Percentiles rank a stretch among this genome's conserved stretches.
Conservation (phyloP, 2,888 invertebrate species). For the Conops quadrifasciatus region DNA sequence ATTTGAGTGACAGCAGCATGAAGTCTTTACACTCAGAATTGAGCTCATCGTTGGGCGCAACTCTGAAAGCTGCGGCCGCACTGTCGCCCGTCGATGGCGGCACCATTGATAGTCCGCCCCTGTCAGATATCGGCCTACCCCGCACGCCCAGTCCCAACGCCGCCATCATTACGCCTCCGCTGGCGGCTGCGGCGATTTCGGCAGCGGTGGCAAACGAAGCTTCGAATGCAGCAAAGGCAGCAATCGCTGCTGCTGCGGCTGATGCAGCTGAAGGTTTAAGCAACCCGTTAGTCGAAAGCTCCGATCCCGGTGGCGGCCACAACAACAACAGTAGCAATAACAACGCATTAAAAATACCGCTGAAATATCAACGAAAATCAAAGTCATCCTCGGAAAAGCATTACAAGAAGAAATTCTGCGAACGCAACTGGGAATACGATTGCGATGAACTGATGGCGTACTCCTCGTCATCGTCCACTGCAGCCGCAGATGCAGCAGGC, state of each 20-base stretch:
- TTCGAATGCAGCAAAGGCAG: not conserved
- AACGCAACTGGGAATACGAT: constrained; percentile 74
- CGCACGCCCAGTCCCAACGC: constrained; percentile 64
- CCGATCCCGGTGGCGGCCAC: not conserved
- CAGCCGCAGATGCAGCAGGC: constrained; percentile 59
- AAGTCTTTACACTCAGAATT: constrained; percentile 52
- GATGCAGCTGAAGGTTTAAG: not conserved
- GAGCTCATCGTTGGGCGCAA: constrained; percentile 45
- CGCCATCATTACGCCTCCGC: constrained; percentile 59
- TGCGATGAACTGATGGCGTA: constrained; percentile 58
- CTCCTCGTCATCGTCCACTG: constrained; percentile 51
- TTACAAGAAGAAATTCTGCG: constrained; percentile 87
- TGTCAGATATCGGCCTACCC: constrained; percentile 64
- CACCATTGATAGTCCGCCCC: constrained; percentile 67
- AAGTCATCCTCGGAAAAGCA: constrained; percentile 69
- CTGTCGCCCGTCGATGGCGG: constrained; percentile 61
- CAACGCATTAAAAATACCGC: constrained; percentile 66
- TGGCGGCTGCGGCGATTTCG: constrained; percentile 46
- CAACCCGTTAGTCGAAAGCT: not conserved
- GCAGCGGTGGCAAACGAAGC: not conserved
- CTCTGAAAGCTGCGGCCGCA: constrained; percentile 47
- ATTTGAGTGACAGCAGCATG: constrained; percentile 60
- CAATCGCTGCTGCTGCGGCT: not conserved
- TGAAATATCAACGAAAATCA: constrained; percentile 71
- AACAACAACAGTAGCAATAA: constrained; percentile 43